Conservation (phyloP, 1,140 invertebrate species). For the Calycopis cecrops region DNA sequence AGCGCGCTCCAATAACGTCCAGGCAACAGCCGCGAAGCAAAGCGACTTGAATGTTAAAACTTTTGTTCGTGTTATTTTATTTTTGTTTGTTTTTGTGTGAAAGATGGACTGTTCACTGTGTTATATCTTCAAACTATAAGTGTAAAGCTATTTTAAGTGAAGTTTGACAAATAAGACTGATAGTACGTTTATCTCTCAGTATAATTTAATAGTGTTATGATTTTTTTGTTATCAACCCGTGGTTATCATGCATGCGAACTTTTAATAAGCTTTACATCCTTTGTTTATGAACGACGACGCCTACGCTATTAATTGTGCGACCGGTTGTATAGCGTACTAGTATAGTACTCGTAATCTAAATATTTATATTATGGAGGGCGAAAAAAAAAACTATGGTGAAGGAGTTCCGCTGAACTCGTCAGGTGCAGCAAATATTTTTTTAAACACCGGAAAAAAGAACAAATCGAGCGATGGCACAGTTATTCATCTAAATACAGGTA, state of each 20-base stretch:
- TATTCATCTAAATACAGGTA: slow-evolving; percentile 67
- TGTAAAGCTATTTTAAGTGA: slow-evolving; percentile 7
- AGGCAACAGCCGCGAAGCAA: slow-evolving; percentile 25
- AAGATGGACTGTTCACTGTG: slow-evolving; percentile 21
- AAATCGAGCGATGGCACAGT: slow-evolving; percentile 61
- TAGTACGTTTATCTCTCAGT: slow-evolving; percentile 3
- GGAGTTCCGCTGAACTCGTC: slow-evolving; percentile 58
- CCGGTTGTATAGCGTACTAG: slow-evolving; percentile 45
- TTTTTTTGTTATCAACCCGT: slow-evolving; percentile 53
- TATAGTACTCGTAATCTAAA: slow-evolving; percentile 34
- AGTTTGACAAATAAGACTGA: slow-evolving; percentile 15
- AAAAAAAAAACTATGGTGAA: slow-evolving; percentile 59
- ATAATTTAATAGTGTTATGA: slow-evolving; percentile 35
- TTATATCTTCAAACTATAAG: slow-evolving; percentile 9
- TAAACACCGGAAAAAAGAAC: slow-evolving; percentile 59
- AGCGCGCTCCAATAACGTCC: slow-evolving; percentile 47
- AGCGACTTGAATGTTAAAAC: slow-evolving; percentile 36
- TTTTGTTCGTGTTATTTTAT: slow-evolving; percentile 57
- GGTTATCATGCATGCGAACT: slow-evolving; percentile 61
- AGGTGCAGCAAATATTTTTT: slow-evolving; percentile 64
- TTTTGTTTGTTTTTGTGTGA: slow-evolving; percentile 47
- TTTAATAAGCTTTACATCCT: slow-evolving; percentile 64
- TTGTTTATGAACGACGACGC: slow-evolving; percentile 64
- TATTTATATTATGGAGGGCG: slow-evolving; percentile 51
- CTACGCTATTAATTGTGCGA: slow-evolving; percentile 48